Base-by-base conservation (phyloP, 1,140 invertebrate species). In the Apocrypta bakeri region DNA sequence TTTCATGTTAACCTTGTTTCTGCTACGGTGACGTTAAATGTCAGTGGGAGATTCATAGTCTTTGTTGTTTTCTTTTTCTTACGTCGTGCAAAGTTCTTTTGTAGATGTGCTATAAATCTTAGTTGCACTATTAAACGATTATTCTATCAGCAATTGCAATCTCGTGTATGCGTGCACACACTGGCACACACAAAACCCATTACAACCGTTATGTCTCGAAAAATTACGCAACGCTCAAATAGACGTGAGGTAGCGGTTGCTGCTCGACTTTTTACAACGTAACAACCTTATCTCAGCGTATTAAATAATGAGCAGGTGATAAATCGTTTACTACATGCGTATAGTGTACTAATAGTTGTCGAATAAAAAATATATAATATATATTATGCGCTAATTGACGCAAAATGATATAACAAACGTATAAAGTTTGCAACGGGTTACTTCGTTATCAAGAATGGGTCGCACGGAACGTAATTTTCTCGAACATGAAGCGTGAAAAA, bases 281-380 rank as follows among this genome's bases (percentile, higher is more conserved):
- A 31, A 72, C 12, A 3, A 37, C 24, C 72, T 72, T 71, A 79
- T 42, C 69, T 73, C 31, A 14, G 29, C 29, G 42, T 21, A 72
- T 79, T 79, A 71, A 64, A 80, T 56, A 80, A 80, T 73, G 56
- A 40, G 21, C 48, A 33, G 27, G 31, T 24, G 24, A 37, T 73
- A 63, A 80, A 72, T 80, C 56, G 33, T 37, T 9, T 37, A n/a
- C n/a, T n/a, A n/a, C 24, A 56, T 73, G 42, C 21, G 9, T 42
- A 48, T 48, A 48, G 21, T 80, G 63, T 63, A 21, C 3, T 4
- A 14, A 25, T 37, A 8, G 24, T 63, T 29, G 66, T 2, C 25
- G 7, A 31, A 56, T 11, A 72, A n/a, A n/a, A n/a, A n/a, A n/a
- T n/a, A n/a, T n/a, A n/a, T n/a, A n/a, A n/a, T n/a, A n/a, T n/a